phyloP scores from a whole-genome alignment of 2,797 vertebrate genomes.

The Pseudochirops corinnae region DNA sequence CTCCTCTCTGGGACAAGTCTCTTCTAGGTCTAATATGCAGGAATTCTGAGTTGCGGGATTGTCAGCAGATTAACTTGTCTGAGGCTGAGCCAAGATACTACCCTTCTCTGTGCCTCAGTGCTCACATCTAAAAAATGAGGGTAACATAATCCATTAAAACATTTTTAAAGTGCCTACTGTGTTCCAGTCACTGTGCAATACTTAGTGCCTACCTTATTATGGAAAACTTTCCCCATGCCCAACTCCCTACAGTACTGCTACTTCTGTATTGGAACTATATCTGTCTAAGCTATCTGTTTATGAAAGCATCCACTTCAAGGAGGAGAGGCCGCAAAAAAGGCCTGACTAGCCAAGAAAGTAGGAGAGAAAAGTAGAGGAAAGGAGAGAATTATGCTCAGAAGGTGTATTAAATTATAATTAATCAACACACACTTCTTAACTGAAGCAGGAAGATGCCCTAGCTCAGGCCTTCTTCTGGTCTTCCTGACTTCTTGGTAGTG shows the following conservation, averaged over 20 bases:
- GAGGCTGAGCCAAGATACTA: background rate
- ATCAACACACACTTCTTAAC: background rate
- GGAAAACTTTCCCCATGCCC: background rate
- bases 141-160: background rate
- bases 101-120: background rate
- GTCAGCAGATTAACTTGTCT: background rate
- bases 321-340: background rate
- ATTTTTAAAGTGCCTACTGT: background rate
- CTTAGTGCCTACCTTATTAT: background rate
- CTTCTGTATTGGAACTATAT: background rate
- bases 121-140: background rate
- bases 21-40: background rate
- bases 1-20: background rate
- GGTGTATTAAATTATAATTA: background rate
- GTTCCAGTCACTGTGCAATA: background rate
- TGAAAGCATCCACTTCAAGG: background rate
- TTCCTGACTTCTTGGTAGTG: background rate
- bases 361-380: background rate
- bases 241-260: background rate
- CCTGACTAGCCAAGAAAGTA: background rate
- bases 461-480: background rate
- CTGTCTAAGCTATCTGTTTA: background rate
- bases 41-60: background rate
- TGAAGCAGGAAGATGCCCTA: background rate
- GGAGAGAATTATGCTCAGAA: background rate